A percentile compares a stretch with the other conserved stretches of the same genome.
Conservation (phyloP, 2,797 vertebrate genomes). For the Chloroceryle inda region DNA sequence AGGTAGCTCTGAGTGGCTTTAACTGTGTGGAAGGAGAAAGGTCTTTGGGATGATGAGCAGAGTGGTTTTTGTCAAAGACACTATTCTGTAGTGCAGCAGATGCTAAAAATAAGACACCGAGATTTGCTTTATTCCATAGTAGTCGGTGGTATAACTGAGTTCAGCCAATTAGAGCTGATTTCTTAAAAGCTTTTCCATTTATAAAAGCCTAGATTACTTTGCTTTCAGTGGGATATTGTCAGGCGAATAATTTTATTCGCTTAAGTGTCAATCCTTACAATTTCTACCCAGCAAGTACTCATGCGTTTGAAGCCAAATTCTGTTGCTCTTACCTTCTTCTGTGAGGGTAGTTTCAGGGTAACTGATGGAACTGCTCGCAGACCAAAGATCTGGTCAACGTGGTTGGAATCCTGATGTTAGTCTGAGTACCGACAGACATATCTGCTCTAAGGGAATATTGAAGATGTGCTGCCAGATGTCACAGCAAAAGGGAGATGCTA, state of each 20-base stretch:
- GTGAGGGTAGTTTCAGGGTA: background rate
- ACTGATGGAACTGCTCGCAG: background rate
- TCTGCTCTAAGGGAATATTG: background rate
- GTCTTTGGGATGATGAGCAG: background rate
- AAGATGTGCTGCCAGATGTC: slow-evolving; percentile 5
- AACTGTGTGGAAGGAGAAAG: fast-evolving
- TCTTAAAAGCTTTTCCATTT: slow-evolving; percentile 33
- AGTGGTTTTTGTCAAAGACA: background rate
- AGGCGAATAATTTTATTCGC: background rate
- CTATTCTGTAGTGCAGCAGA: background rate
- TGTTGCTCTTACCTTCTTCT: background rate
- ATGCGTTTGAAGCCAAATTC: background rate
- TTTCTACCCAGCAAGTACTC: background rate
- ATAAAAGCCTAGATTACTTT: background rate
- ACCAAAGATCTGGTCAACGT: background rate
- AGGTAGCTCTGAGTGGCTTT: background rate
- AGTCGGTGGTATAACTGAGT: background rate
- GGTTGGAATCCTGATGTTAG: background rate
- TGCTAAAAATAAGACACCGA: background rate
- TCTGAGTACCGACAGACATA: fast-evolving
- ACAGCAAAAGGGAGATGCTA: background rate
- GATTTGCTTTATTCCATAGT: background rate
- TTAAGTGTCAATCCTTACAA: background rate
- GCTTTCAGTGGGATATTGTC: background rate
- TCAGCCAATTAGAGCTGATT: slow-evolving; percentile 11